A percentile compares a stretch with the other conserved stretches of the same genome.
phyloP scores from a whole-genome alignment of 2,888 invertebrate genomes.

The Pseudoips prasinana region DNA sequence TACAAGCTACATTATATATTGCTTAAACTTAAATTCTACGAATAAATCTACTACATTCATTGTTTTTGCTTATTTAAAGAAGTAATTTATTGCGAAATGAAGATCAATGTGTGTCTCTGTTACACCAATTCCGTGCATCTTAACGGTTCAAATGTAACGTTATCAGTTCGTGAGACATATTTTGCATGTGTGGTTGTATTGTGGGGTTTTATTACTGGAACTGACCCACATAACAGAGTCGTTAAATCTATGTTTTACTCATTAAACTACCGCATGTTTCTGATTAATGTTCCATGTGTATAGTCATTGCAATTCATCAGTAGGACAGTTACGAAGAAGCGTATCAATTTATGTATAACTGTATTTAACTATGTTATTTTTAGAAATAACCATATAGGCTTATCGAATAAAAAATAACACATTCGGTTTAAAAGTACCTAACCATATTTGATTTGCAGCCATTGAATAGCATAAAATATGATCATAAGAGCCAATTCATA shows the following conservation, averaged over 20 bases:
- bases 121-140: not conserved
- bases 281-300: slow-evolving; percentile 10
- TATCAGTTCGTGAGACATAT: slow-evolving; percentile 28
- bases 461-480: too few relatives aligned
- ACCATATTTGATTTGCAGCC: too few relatives aligned
- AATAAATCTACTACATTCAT: too few relatives aligned
- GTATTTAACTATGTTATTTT: too few relatives aligned
- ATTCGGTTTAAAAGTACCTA: too few relatives aligned
- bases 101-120: too few relatives aligned
- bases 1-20: slow-evolving; percentile 16
- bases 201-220: slow-evolving; percentile 35
- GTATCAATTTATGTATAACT: too few relatives aligned
- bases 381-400: too few relatives aligned
- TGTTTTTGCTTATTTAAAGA: too few relatives aligned
- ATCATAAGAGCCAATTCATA: slow-evolving; percentile 32
- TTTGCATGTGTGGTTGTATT: slow-evolving; percentile 20
- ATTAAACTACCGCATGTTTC: slow-evolving; percentile 21
- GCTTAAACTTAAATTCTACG: too few relatives aligned
- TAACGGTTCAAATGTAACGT: slow-evolving; percentile 27
- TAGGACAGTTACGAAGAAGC: not conserved
- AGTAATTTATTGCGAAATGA: too few relatives aligned
- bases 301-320: slow-evolving; percentile 13
- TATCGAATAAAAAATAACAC: too few relatives aligned
- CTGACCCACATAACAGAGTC: slow-evolving; percentile 44
- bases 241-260: slow-evolving; percentile 35